Base-by-base conservation (phyloP, 2,888 invertebrate species). In the Brachypalpus laphriformis region DNA sequence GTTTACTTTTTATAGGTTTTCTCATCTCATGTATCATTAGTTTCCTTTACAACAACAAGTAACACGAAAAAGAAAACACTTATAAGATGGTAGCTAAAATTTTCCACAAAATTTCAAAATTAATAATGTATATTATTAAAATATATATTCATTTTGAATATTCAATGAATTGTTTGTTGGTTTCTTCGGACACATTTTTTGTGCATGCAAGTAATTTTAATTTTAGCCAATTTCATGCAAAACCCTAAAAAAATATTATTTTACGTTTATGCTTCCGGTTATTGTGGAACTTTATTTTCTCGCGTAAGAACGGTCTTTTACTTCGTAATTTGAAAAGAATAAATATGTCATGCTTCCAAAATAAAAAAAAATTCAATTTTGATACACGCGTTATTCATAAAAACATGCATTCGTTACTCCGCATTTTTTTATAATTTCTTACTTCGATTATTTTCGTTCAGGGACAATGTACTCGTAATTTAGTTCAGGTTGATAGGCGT, bases 81-180 rank as follows among this genome's bases (percentile, higher is more conserved):
- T 81, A 85, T 85, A 81, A 83, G 80, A 80, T 80, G 80, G 83
- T 85, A 85, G 85, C 85, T 85, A 81, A 85, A 85, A 71, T 85
- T 85, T 49, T 83, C 63, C 83, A 83, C 68, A 74, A 80, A 80
- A 83, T 74, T 80, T 75, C 45, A 83, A 85, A 85, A 85, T 85
- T 71, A 78, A 75, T 85, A 85, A 78, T 83, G 51, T 83, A 72
- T 83, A 80, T 85, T 25, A 71, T 63, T 70, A 71, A 66, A 75
- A 76, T 76, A 51, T 70, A 71, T 85, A 81, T 76, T 80, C 81
- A 80, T 87, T 87, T 88, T 89, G 88, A 88, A 88, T 88, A 89
- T 88, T 89, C 89, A 89, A 89, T 89, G 88, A 89, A 88, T 87
- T 83, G 59, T 47, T 42, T 42, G 6, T 54, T 65, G 14, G 9